Conservation (phyloP, 2,797 vertebrate species). For the Centroberyx gerrardi region DNA sequence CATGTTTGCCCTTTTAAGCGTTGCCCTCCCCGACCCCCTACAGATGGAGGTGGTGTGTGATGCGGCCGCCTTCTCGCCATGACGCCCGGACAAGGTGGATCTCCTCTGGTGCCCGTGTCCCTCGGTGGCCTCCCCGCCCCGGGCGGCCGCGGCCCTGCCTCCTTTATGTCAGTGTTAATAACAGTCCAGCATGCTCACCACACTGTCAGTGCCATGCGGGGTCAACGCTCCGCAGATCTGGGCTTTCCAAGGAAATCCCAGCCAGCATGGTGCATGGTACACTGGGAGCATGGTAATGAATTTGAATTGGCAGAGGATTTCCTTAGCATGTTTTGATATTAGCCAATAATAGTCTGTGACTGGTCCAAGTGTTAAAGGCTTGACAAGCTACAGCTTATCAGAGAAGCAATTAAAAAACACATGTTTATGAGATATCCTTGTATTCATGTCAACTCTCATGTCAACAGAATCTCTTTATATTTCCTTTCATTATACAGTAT, state of each 20-base stretch:
- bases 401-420: slow-evolving; percentile 55
- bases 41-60: slow-evolving; percentile 61
- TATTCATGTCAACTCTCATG: slow-evolving; percentile 33
- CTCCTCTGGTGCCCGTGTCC: slow-evolving; percentile 46
- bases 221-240: slow-evolving; percentile 27
- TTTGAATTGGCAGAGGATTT: slow-evolving; percentile 45
- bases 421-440: slow-evolving; percentile 34
- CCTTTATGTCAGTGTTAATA: slow-evolving; percentile 61
- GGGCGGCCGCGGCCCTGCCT: slow-evolving; percentile 15
- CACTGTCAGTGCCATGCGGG: slow-evolving; percentile 13
- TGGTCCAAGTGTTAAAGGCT: slow-evolving; percentile 9
- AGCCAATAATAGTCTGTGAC: slow-evolving; percentile 20
- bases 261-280: slow-evolving; percentile 20
- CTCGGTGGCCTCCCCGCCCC: slow-evolving; percentile 39
- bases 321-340: slow-evolving; percentile 36
- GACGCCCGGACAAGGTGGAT: slow-evolving; percentile 60
- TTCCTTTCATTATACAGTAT: slow-evolving; percentile 26
- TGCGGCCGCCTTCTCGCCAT: slow-evolving; percentile 44
- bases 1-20: slow-evolving; percentile 71
- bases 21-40: slow-evolving; percentile 44
- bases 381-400: slow-evolving; percentile 31
- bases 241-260: slow-evolving; percentile 49
- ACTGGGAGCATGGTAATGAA: slow-evolving; percentile 13
- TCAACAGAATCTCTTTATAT: slow-evolving; percentile 45
- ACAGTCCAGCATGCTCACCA: slow-evolving; percentile 39